These are phyloP conservation scores for Atherinomorus stipes DNA, from an alignment of 2,113 vertebrate species.

Conservation along the genomic window DNA sequence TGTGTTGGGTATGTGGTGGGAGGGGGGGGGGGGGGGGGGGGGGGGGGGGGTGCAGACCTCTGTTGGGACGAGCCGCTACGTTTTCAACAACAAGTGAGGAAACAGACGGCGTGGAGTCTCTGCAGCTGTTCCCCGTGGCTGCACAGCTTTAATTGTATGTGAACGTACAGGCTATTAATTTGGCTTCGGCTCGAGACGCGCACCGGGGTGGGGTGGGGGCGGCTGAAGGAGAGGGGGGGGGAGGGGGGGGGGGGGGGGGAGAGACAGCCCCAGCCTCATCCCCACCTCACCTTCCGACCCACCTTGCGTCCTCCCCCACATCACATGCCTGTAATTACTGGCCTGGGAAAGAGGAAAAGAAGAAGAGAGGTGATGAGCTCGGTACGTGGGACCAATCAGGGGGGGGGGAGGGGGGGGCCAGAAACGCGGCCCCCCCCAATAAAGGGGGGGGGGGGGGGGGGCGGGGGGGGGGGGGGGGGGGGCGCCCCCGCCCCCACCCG, in stretches of 20 bases:
- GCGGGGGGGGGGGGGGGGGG: too few species aligned
- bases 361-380: too few species aligned
- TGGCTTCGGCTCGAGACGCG: slow-evolving; percentile 67
- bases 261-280: slow-evolving; percentile 23
- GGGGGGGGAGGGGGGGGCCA: too few species aligned
- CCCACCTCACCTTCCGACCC: slow-evolving; percentile 11
- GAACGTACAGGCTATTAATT: slow-evolving; percentile 84
- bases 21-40: not conserved
- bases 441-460: too few species aligned
- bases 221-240: not conserved
- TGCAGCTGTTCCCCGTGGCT: slow-evolving; percentile 81
- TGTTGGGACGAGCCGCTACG: slow-evolving; percentile 51
- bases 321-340: slow-evolving; percentile 70
- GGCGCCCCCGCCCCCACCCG: too few species aligned
- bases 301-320: slow-evolving; percentile 12
- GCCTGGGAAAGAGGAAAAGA: slow-evolving; percentile 62
- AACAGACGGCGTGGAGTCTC: slow-evolving; percentile 82
- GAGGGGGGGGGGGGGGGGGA: not conserved
- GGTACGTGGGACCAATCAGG: too few species aligned
- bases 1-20: slow-evolving; percentile 9
- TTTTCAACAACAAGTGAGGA: slow-evolving; percentile 50
- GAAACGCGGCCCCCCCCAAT: too few species aligned
- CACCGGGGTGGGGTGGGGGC: slow-evolving; percentile 26
- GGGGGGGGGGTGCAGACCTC: slow-evolving; percentile 30
- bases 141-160: slow-evolving; percentile 85